A percentile compares a stretch with the other conserved stretches of the same genome.
phyloP scores from a whole-genome alignment of 1,140 invertebrate species.

The Achroia grisella region DNA sequence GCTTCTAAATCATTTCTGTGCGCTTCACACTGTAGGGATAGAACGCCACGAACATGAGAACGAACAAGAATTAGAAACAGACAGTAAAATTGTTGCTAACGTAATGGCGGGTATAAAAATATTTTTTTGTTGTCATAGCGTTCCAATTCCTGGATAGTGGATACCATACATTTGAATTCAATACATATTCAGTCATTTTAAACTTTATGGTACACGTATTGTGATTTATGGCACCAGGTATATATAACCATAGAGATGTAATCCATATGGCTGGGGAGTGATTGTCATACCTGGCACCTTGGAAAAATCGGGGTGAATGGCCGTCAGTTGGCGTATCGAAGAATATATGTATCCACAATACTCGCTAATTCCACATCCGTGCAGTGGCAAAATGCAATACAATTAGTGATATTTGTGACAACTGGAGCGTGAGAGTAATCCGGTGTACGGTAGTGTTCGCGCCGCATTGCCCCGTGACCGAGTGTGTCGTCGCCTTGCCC shows the following conservation, averaged over 20 bases:
- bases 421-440: slow-evolving; percentile 69
- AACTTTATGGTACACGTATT: background rate
- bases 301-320: background rate
- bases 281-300: too few species aligned
- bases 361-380: slow-evolving; percentile 24
- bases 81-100: too few species aligned
- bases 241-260: background rate
- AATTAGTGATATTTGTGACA: slow-evolving; percentile 62
- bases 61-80: too few species aligned
- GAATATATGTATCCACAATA: too few species aligned
- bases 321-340: background rate
- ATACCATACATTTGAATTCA: background rate
- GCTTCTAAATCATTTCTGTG: too few species aligned
- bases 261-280: background rate
- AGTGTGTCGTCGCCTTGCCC: slow-evolving; percentile 31
- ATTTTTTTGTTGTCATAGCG: too few species aligned
- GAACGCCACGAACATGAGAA: too few species aligned
- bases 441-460: slow-evolving; percentile 46
- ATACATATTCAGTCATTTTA: background rate
- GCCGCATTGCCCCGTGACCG: slow-evolving; percentile 50
- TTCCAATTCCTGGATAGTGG: too few species aligned
- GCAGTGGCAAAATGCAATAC: slow-evolving; percentile 48
- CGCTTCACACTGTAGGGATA: too few species aligned
- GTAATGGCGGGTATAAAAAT: too few species aligned
- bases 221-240: background rate